A percentile compares a stretch with the other conserved stretches of the same genome.
Evolutionary conservation across 2,888 invertebrate species (phyloP).

Genomic region (Thera britannica): DNA sequence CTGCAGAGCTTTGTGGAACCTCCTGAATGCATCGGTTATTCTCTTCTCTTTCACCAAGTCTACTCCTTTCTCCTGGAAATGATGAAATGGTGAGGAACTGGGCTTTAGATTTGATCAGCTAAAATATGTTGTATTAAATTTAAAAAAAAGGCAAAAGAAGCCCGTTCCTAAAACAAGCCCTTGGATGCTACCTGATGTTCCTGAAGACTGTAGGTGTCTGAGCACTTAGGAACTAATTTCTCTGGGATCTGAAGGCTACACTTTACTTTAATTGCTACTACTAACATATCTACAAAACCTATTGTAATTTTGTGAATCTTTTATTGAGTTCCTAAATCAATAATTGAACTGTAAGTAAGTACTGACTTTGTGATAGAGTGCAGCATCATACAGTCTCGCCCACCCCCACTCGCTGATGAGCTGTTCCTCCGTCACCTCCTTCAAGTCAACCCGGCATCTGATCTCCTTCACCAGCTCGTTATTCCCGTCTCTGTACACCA

Average conservation of each 20-base stretch:
- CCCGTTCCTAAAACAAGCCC: too few species aligned
- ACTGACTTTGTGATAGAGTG: constrained; percentile 77
- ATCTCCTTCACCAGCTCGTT: constrained; percentile 64
- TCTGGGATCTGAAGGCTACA: too few species aligned
- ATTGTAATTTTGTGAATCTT: too few species aligned
- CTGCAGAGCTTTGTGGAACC: constrained; percentile 90
- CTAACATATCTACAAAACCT: too few species aligned
- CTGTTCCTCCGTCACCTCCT: constrained; percentile 73
- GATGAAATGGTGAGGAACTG: background rate
- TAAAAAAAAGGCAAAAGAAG: too few species aligned
- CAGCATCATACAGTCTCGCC: constrained; percentile 78
- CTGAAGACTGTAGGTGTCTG: too few species aligned
- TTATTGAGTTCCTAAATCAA: too few species aligned
- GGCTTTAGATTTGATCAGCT: too few species aligned
- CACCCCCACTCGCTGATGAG: constrained; percentile 85
- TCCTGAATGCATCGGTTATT: constrained; percentile 87
- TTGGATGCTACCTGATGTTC: too few species aligned
- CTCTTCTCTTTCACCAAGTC: constrained; percentile 86
- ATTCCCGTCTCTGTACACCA: constrained; percentile 64
- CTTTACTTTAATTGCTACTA: too few species aligned
- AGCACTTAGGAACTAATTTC: too few species aligned
- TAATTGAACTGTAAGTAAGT: background rate
- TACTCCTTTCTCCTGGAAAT: constrained; percentile 80
- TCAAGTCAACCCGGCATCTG: constrained; percentile 71
- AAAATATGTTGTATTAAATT: too few species aligned